Percentiles rank a stretch among this genome's conserved stretches.
These are phyloP conservation scores for Ethmia dodecea DNA, from an alignment of 2,888 invertebrate species.

Conservation along the genomic window DNA sequence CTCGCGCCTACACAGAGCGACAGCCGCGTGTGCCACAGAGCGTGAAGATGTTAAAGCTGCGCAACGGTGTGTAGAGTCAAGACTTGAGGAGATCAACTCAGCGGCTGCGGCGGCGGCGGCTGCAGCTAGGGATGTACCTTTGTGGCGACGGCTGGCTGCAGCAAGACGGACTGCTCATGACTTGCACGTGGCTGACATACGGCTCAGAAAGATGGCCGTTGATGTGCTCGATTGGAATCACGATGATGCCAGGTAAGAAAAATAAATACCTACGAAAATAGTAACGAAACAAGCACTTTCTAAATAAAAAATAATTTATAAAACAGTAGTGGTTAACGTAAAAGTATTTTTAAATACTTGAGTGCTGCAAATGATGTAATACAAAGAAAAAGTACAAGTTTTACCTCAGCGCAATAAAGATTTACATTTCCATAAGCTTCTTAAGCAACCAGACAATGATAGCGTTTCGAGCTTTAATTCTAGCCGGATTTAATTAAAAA, in stretches of 20 bases:
- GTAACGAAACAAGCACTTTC: too few species aligned
- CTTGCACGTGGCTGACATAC: constrained; percentile 92
- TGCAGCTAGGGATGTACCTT: constrained; percentile 90
- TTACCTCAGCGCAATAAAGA: too few species aligned
- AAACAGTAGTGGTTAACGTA: too few species aligned
- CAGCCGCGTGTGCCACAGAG: constrained; percentile 89
- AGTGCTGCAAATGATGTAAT: too few species aligned
- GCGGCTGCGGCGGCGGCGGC: constrained; percentile 94
- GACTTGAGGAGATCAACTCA: constrained; percentile 96
- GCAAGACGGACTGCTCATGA: constrained; percentile 87
- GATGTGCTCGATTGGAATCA: constrained; percentile 97
- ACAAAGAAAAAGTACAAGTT: too few species aligned
- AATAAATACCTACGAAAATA: too few species aligned
- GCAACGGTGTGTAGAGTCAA: constrained; percentile 94
- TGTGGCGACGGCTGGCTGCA: constrained; percentile 92
- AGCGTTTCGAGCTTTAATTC: too few species aligned
- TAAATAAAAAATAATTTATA: too few species aligned
- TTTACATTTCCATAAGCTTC: too few species aligned
- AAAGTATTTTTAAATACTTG: too few species aligned
- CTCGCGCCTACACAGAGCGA: constrained; percentile 93
- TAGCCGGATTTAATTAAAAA: constrained; percentile 35
- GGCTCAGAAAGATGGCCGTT: constrained; percentile 94
- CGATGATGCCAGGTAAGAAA: constrained; percentile 85
- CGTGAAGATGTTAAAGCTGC: constrained; percentile 91
- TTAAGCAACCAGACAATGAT: too few species aligned